A percentile compares a stretch with the other conserved stretches of the same genome.
phyloP scores from a whole-genome alignment of 1,140 invertebrate species.

The Aphis gossypii region DNA sequence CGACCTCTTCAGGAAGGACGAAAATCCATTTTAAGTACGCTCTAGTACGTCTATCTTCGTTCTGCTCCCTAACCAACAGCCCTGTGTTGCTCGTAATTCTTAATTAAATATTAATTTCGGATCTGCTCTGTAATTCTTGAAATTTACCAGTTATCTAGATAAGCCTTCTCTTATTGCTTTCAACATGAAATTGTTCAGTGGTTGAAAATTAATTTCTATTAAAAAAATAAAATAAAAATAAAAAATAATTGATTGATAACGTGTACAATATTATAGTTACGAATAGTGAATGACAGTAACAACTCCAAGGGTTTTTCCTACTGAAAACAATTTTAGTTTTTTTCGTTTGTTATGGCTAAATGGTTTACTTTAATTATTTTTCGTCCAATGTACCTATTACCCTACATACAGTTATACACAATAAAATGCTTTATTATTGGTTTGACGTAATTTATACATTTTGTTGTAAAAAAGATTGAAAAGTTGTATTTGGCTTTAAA shows the following conservation, averaged over 20 bases:
- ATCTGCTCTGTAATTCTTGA: background rate
- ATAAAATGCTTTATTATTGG: no score
- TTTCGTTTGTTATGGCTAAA: background rate
- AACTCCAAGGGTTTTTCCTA: background rate
- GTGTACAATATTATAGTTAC: background rate
- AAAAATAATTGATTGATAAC: background rate
- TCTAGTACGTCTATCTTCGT: constrained; percentile 11
- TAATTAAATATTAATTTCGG: constrained; percentile 45
- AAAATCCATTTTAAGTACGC: constrained; percentile 35
- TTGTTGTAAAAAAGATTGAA: no score
- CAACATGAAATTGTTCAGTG: background rate
- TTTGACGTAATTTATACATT: background rate
- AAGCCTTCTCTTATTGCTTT: background rate
- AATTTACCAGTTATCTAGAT: background rate
- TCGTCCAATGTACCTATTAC: no score
- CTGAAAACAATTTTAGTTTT: background rate
- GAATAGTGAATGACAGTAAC: no score
- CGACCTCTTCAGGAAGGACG: constrained; percentile 19
- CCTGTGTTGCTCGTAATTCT: constrained; percentile 19
- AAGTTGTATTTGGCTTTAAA: no score
- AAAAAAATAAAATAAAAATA: background rate
- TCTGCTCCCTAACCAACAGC: background rate
- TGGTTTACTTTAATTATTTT: background rate
- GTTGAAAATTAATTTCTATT: background rate
- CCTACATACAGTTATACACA: no score